These are phyloP conservation scores for Bos indicus DNA, from an alignment of 2,113 vertebrate species.

Conservation along the genomic window DNA sequence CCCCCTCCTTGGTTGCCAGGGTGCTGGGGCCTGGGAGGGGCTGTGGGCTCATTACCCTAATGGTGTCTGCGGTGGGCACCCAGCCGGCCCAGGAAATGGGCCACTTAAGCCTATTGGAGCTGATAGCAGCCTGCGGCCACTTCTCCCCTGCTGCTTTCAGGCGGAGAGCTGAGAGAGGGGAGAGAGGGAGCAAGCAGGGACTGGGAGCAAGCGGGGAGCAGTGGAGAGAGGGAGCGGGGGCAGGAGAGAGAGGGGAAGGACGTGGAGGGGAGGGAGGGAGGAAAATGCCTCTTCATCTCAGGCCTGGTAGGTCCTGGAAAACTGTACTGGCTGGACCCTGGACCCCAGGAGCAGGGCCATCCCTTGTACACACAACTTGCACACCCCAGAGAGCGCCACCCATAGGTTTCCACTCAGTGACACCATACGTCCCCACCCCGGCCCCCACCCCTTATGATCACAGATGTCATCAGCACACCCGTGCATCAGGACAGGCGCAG, in stretches of 20 bases:
- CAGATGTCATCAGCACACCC: not conserved
- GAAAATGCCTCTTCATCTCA: not conserved
- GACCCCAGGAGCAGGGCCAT: not conserved
- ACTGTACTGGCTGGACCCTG: not conserved
- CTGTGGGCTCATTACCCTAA: slow-evolving; percentile 71
- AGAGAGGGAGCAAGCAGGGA: not conserved
- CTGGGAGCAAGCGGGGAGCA: not conserved
- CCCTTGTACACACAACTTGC: not conserved
- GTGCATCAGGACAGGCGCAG: not conserved
- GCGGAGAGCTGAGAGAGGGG: not conserved
- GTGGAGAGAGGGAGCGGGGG: not conserved
- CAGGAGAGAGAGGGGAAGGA: not conserved
- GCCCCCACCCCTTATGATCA: not conserved
- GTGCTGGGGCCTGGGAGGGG: not conserved
- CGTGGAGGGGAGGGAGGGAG: not conserved
- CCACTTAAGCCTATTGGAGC: slow-evolving; percentile 74
- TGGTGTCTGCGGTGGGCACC: slow-evolving; percentile 69
- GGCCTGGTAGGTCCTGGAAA: not conserved
- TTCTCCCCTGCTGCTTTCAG: slow-evolving; percentile 63
- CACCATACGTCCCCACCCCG: not conserved
- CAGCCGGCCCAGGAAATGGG: slow-evolving; percentile 76
- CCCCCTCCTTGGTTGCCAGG: not conserved
- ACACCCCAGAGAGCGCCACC: not conserved
- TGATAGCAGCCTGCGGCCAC: slow-evolving; percentile 54
- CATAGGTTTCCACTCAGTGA: not conserved